Evolutionary conservation across 2,797 vertebrate species (phyloP).

Genomic region (Crax fasciolata): DNA sequence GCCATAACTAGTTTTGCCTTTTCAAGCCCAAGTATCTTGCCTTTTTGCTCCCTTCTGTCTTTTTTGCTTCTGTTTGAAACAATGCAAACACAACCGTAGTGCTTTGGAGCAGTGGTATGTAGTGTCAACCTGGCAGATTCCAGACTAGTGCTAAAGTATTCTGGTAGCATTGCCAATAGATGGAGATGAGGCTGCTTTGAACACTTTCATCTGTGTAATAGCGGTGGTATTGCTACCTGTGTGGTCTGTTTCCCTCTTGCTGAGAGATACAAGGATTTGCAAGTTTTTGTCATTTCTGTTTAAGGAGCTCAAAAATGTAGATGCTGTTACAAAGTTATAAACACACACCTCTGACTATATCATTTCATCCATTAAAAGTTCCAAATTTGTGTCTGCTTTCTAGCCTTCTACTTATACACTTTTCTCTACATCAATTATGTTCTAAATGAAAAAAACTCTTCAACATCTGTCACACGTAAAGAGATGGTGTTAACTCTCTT

Average conservation of each 20-base stretch:
- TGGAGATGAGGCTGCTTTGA: conserved; percentile 40
- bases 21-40: neutral
- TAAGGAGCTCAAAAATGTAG: neutral
- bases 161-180: conserved; percentile 63
- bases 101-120: conserved; percentile 14
- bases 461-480: neutral
- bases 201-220: conserved; percentile 1
- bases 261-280: neutral
- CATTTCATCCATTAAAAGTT: neutral
- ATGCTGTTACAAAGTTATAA: neutral
- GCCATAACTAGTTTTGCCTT: neutral
- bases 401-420: neutral
- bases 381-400: neutral
- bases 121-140: conserved; percentile 60
- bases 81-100: neutral
- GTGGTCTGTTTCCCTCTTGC: conserved; percentile 42
- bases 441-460: neutral
- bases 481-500: conserved; percentile 12
- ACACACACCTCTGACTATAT: neutral
- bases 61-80: conserved; percentile 22
- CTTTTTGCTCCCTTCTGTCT: neutral
- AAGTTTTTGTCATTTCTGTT: neutral
- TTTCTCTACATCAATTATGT: neutral
- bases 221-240: conserved; percentile 52
- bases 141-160: conserved; percentile 47